Base-by-base conservation (phyloP, 2,888 invertebrate species). In the Orchestes rusci region DNA sequence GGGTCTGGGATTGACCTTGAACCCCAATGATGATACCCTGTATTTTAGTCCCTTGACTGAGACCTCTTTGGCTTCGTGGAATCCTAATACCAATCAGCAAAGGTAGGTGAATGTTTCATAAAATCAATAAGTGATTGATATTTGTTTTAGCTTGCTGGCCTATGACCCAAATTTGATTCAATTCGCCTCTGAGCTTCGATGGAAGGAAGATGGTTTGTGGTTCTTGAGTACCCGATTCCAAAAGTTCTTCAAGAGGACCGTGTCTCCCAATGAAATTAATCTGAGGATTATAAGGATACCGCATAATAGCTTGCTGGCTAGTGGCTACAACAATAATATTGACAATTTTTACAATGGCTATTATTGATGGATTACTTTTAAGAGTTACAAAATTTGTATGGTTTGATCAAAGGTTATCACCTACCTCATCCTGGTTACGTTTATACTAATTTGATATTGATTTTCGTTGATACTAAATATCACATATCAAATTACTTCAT, bases 11-110 rank as follows among this genome's bases (percentile, higher is more conserved):
- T 59, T 89, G 15, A 75, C 81, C 0, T 76, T 86, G 1, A 82
- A 86, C 52, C 79, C 80, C 0, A 69, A 73, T 0, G 85, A 85
- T 54, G 82, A 85, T 48, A 80, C 82, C 27, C 74, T 90, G 42
- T 72, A 82, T 53, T 89, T 89, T 66, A 80, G 86, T 49, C 88
- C 89, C 0, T 68, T 88, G 35, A 76, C 79, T 0, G 88, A 90
- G 68, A 87, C 87, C 0, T 87, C 88, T 0, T 70, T 89, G 10
- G 87, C 87, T 2, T 74, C 81, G 1, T 89, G 85, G 84, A 83
- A 84, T 57, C 88, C 88, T 0, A 65, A 75, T 29, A 80, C 76
- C 3, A 82, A 83, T 55, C 68, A 75, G 28, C 88, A 88, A 64
- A 79, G 74, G 85, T 84, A 64, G 64, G 63, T 49, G 10, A 39